These are phyloP conservation scores for Pseudachorutes palmiensis DNA, from an alignment of 1,140 invertebrate species.

Conservation along the genomic window DNA sequence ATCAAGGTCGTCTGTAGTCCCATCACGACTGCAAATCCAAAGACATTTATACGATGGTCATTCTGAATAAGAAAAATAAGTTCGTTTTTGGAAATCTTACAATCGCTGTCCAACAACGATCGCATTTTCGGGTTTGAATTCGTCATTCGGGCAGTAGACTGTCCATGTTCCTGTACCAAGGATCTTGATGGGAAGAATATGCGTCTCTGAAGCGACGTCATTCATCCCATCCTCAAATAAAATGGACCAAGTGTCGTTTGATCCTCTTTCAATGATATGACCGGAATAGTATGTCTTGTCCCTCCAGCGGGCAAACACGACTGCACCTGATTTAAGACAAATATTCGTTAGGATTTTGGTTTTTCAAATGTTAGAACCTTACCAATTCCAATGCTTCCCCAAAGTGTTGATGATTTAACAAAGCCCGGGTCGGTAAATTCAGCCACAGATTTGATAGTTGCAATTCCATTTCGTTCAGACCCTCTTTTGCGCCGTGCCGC, in stretches of 20 bases:
- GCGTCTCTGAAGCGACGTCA: slow-evolving; percentile 9
- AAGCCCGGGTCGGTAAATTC: neutral
- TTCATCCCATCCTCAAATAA: slow-evolving; percentile 7
- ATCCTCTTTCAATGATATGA: slow-evolving; percentile 11
- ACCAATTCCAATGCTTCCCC: neutral
- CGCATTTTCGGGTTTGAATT: neutral
- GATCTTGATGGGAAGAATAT: slow-evolving; percentile 9
- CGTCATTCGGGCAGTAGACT: neutral
- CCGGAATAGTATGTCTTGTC: slow-evolving; percentile 36
- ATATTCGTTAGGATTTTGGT: neutral
- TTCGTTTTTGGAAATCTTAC: too few species aligned
- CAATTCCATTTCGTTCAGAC: neutral
- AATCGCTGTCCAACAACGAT: neutral
- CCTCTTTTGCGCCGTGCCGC: neutral
- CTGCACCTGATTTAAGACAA: slow-evolving; percentile 13
- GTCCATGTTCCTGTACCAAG: neutral
- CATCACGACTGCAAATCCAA: neutral
- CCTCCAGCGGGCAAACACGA: slow-evolving; percentile 35
- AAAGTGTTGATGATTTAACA: neutral
- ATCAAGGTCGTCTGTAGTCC: slow-evolving; percentile 12
- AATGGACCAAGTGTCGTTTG: slow-evolving; percentile 6
- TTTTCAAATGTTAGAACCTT: neutral
- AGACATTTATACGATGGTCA: neutral
- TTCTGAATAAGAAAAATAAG: neutral
- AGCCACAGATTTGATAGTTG: neutral